These are phyloP conservation scores for Epinephelus cyanopodus DNA, from an alignment of 2,113 vertebrate species.

Conservation along the genomic window DNA sequence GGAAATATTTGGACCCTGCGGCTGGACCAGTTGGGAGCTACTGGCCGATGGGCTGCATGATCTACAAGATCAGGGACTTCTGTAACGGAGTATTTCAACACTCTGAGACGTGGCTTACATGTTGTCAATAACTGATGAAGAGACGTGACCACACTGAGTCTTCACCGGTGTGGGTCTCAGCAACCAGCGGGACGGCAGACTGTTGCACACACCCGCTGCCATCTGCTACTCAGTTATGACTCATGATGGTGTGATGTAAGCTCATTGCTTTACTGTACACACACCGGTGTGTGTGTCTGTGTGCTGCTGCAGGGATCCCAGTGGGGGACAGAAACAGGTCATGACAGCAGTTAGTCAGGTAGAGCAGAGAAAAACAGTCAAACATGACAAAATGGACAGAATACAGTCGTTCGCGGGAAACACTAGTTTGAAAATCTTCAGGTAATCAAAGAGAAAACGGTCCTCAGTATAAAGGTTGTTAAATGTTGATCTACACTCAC, in stretches of 20 bases:
- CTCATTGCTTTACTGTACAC: slow-evolving; percentile 27
- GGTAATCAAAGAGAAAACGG: no score
- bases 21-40: no score
- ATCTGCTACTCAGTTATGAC: slow-evolving; percentile 48
- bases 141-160: slow-evolving; percentile 19
- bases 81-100: no score
- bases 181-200: slow-evolving; percentile 16
- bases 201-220: slow-evolving; percentile 45
- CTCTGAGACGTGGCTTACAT: neutral
- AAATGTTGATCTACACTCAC: neutral
- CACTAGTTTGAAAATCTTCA: neutral
- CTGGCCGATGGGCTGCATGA: no score
- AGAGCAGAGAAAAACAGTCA: neutral
- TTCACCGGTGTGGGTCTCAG: slow-evolving; percentile 20
- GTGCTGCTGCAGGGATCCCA: neutral
- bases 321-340: neutral
- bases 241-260: slow-evolving; percentile 27
- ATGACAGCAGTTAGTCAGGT: slow-evolving; percentile 1
- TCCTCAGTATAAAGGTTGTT: neutral
- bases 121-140: slow-evolving; percentile 16
- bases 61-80: no score
- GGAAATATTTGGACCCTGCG: no score
- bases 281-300: neutral
- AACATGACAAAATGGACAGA: neutral
- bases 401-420: no score